phyloP scores from a whole-genome alignment of 2,888 invertebrate species.

The Adineta ricciae region DNA sequence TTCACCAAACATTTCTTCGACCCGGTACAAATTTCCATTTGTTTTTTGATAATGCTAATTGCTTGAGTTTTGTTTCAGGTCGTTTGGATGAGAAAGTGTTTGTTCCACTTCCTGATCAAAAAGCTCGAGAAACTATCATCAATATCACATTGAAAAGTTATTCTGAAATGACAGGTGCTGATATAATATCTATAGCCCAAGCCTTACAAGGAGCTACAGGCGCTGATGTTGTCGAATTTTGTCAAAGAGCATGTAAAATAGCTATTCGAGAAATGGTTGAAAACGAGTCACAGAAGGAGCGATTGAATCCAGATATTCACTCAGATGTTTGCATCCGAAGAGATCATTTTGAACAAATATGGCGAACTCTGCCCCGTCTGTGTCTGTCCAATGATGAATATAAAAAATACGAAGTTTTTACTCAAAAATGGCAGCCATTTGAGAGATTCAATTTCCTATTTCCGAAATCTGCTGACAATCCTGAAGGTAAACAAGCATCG shows the following conservation, averaged over 20 bases:
- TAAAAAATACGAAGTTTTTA: conserved; percentile 99
- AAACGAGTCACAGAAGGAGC: background rate
- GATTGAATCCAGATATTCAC: conserved; percentile 52
- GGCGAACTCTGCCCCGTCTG: conserved; percentile 77
- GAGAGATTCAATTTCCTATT: no score
- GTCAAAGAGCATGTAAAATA: conserved; percentile 95
- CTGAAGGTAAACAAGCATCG: background rate
- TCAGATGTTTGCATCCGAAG: conserved; percentile 75
- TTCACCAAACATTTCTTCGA: conserved; percentile 83
- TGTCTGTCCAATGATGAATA: conserved; percentile 97
- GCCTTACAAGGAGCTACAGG: conserved; percentile 88
- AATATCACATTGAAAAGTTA: conserved; percentile 89
- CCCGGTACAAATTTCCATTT: conserved; percentile 56
- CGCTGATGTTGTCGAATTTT: conserved; percentile 96
- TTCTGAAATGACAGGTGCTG: conserved; percentile 82
- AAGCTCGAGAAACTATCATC: conserved; percentile 87
- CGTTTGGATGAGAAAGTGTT: conserved; percentile 97
- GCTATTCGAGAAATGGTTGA: conserved; percentile 74
- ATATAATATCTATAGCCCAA: conserved; percentile 61
- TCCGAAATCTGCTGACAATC: background rate
- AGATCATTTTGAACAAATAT: conserved; percentile 96
- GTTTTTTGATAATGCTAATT: no score
- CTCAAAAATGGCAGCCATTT: conserved; percentile 89
- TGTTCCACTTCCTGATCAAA: conserved; percentile 97
- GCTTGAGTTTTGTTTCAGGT: no score